Evolutionary conservation across 2,888 invertebrate genomes (phyloP), one percentile per base, ranked within the genome.

Genomic region (Plagodis pulveraria): DNA sequence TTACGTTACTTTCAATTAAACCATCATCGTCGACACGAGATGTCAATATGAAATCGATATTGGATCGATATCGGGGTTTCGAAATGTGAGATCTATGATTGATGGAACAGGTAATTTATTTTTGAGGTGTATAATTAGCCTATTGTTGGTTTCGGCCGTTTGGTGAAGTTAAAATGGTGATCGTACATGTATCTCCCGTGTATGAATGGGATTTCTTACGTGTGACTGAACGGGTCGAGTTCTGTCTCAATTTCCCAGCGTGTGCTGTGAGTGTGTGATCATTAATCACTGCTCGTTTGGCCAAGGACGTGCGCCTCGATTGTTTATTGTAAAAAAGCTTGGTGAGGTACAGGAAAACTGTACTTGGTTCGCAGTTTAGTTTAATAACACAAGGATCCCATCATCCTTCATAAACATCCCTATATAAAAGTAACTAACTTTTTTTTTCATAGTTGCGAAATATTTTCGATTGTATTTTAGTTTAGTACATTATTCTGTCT

Each of bases 281-380:
- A 89, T 91, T 82, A 88, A 89, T 91, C 90, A 85, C 62, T 67
- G 71, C 85, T 87, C 83, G 83, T 89, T 88, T 85, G 77, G 69
- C 68, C 79, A 84, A 86, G 83, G 82, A 80, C 81, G 76, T 76
- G 70, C 35, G 42, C 48, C 38, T 65, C 70, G 63, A 70, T 73
- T 73, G 71, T 77, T 69, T 74, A 4, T 2, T 22, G 22, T 1
- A 22, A 22, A 22, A 22, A 22, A 22, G 4, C n/a, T n/a, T 22
- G 22, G 22, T 22, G 22, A 22, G 22, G 4, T 22, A 22, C 22
- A 22, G 22, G 22, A 22, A 22, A 22, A 22, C 22, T 22, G 22
- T 22, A 22, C 22, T 22, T 22, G 22, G 22, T 22, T 22, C 4
- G 22, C 22, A 22, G 22, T 22, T 22, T 22, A 22, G 22, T 22